Conservation (phyloP, 1,140 invertebrate genomes). For the Drosophila baimaii region DNA sequence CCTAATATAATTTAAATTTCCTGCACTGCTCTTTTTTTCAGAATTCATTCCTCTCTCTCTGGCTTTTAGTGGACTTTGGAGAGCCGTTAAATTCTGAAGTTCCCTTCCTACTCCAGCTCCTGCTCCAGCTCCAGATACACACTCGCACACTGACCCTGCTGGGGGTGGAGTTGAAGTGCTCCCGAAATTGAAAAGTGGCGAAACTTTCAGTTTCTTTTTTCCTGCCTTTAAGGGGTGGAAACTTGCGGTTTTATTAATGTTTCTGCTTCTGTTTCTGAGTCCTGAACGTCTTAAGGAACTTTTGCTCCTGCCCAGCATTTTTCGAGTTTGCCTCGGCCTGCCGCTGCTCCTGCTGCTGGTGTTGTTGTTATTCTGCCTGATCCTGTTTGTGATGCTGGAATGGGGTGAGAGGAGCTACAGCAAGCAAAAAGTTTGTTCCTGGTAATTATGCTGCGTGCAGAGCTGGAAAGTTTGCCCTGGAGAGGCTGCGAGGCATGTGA, state of each 20-base stretch:
- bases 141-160: conserved; percentile 59
- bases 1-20: conserved; percentile 79
- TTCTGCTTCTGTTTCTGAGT: conserved; percentile 52
- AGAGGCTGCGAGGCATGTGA: conserved; percentile 61
- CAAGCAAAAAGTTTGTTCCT: conserved; percentile 55
- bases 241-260: conserved; percentile 65
- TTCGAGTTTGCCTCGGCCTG: conserved; percentile 52
- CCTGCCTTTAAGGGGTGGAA: conserved; percentile 25
- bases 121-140: conserved; percentile 44
- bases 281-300: conserved; percentile 44
- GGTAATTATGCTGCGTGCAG: conserved; percentile 73
- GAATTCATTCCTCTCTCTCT: conserved; percentile 19
- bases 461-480: conserved; percentile 42
- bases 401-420: neutral
- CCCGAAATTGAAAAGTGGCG: conserved; percentile 70
- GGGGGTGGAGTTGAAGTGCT: conserved; percentile 33
- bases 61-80: conserved; percentile 72
- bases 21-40: conserved; percentile 22
- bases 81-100: conserved; percentile 67
- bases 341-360: conserved; percentile 6
- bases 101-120: conserved; percentile 33
- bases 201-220: conserved; percentile 58
- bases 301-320: conserved; percentile 43
- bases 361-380: conserved; percentile 24
- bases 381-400: conserved; percentile 21